Evolutionary conservation across 2,888 invertebrate species (phyloP).

Genomic region (Polydrusus pterygomalis): DNA sequence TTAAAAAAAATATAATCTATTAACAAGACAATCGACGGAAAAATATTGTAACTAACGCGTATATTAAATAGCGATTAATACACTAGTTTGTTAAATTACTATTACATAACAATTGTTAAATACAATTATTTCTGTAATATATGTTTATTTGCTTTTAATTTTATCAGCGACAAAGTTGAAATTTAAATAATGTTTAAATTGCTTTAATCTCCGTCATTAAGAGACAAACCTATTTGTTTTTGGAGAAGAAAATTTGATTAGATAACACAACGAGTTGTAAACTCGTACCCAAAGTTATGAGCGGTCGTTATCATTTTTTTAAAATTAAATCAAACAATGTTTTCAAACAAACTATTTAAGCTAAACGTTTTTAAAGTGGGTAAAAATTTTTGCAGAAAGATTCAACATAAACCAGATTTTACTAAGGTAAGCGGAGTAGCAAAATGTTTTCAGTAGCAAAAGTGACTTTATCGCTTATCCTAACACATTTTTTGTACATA

Average conservation of each 20-base stretch:
- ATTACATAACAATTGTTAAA: too few species aligned
- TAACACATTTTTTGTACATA: too few species aligned
- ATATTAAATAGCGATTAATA: too few species aligned
- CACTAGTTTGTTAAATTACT: too few species aligned
- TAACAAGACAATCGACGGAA: too few species aligned
- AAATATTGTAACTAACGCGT: too few species aligned
- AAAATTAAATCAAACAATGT: conserved; percentile 32
- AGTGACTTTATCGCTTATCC: too few species aligned
- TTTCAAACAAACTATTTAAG: conserved; percentile 32
- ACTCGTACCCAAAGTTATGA: too few species aligned
- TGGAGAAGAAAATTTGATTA: conserved; percentile 26
- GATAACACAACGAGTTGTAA: conserved; percentile 28
- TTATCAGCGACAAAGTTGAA: conserved; percentile 12
- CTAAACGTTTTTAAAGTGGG: conserved; percentile 17
- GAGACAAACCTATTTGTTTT: background rate
- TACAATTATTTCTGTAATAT: background rate
- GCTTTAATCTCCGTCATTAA: conserved; percentile 13
- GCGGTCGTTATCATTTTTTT: background rate
- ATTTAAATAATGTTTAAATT: conserved; percentile 8
- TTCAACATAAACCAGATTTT: conserved; percentile 43
- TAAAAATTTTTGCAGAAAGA: conserved; percentile 14
- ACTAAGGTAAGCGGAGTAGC: conserved; percentile 42
- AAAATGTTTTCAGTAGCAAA: too few species aligned
- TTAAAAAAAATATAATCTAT: too few species aligned
- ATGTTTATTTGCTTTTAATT: conserved; percentile 8